Evolutionary conservation across 2,888 invertebrate genomes (phyloP).

Genomic region (Pilophorus perplexus): DNA sequence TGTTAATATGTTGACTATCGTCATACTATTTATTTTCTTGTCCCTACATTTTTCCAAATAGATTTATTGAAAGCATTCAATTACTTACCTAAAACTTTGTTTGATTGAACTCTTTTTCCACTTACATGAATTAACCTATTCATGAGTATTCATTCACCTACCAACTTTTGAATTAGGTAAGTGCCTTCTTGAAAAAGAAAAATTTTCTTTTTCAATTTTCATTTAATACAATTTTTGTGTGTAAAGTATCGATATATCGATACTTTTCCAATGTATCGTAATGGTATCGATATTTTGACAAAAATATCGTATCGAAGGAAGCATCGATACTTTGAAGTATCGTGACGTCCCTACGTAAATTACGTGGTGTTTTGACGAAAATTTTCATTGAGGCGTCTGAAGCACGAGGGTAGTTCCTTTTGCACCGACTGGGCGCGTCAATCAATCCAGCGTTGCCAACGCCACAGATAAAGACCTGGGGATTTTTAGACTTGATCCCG

Average conservation of each 20-base stretch:
- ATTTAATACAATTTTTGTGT: not conserved
- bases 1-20: not conserved
- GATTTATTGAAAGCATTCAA: no score
- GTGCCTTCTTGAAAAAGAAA: not conserved
- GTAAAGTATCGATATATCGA: not conserved
- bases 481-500: no score
- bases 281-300: not conserved
- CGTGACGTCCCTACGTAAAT: no score
- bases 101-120: not conserved
- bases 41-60: not conserved
- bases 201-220: not conserved
- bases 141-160: no score
- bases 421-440: no score
- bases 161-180: not conserved
- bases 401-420: no score
- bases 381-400: no score
- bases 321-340: not conserved
- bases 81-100: no score
- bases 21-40: not conserved
- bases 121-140: not conserved
- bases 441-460: no score
- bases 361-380: no score
- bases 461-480: no score
- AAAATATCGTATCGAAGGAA: conserved; percentile 7
- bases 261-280: not conserved